phyloP scores from a whole-genome alignment of 2,888 invertebrate species.

The Drosophila mimica region DNA sequence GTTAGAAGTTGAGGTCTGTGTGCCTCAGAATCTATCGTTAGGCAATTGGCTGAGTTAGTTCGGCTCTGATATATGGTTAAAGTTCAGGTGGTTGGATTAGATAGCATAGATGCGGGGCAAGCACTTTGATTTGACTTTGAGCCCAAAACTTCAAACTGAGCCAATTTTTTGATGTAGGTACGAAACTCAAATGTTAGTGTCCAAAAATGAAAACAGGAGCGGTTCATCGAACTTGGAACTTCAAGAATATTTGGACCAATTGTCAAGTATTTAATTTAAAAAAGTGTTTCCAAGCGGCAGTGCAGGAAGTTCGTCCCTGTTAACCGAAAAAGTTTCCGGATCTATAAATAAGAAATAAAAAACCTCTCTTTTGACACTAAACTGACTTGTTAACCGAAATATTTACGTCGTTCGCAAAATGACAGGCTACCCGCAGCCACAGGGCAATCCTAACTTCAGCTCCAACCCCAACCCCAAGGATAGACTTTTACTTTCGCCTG shows the following conservation, averaged over 20 bases:
- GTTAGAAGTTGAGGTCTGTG: neutral
- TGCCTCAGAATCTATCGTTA: neutral
- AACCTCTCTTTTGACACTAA: slow-evolving; percentile 74
- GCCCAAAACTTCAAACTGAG: slow-evolving; percentile 51
- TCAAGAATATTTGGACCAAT: neutral
- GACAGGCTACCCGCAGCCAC: slow-evolving; percentile 60
- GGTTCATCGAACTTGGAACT: slow-evolving; percentile 28
- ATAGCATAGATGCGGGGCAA: slow-evolving; percentile 41
- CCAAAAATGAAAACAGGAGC: slow-evolving; percentile 52
- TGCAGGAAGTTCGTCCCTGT: slow-evolving; percentile 19
- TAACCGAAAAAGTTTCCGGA: slow-evolving; percentile 22
- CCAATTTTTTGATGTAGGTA: slow-evolving; percentile 65
- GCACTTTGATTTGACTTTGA: slow-evolving; percentile 79
- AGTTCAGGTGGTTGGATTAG: slow-evolving; percentile 64
- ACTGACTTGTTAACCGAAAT: slow-evolving; percentile 82
- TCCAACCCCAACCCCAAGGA: slow-evolving; percentile 45
- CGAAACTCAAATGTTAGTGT: slow-evolving; percentile 25
- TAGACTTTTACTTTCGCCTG: slow-evolving; percentile 57
- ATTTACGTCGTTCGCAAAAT: slow-evolving; percentile 67
- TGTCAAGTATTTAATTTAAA: neutral
- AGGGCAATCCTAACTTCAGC: slow-evolving; percentile 30
- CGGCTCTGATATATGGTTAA: slow-evolving; percentile 40
- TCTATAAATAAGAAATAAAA: slow-evolving; percentile 68
- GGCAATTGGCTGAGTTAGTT: slow-evolving; percentile 33
- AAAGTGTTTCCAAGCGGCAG: neutral